Percentiles rank a stretch among this genome's conserved stretches.
These are phyloP conservation scores for Corythornis madagascariensis DNA, from an alignment of 2,113 vertebrate species.

Conservation along the genomic window DNA sequence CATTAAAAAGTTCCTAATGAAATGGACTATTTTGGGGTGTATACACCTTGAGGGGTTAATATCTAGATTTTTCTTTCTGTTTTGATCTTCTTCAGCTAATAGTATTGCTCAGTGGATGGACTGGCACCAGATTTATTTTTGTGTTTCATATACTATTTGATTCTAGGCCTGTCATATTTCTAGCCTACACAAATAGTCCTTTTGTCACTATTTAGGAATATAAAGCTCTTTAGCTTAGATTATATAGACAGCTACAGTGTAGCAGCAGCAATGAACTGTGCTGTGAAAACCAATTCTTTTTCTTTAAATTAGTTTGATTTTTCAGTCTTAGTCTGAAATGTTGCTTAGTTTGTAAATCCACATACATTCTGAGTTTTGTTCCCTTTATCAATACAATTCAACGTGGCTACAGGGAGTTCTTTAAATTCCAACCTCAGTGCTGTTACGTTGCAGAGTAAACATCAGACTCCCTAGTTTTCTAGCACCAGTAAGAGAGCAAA, in stretches of 20 bases:
- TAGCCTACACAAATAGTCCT: constrained; percentile 42
- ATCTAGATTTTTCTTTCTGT: constrained; percentile 43
- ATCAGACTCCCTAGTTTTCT: constrained; percentile 57
- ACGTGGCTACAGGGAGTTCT: constrained; percentile 42
- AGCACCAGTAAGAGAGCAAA: constrained; percentile 69
- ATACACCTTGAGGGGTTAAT: constrained; percentile 62
- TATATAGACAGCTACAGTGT: constrained; percentile 77
- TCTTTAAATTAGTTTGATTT: constrained; percentile 41
- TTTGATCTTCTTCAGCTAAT: constrained; percentile 56
- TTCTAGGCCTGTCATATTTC: constrained; percentile 21
- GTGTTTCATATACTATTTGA: constrained; percentile 36
- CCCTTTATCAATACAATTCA: constrained; percentile 67
- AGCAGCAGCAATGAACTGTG: constrained; percentile 77
- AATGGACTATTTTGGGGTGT: constrained; percentile 65
- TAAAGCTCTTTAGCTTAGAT: constrained; percentile 65
- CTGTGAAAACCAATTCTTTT: constrained; percentile 48
- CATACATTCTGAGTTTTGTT: constrained; percentile 68
- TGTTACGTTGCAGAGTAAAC: constrained; percentile 55
- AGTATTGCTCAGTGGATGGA: constrained; percentile 58
- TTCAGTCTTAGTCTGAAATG: constrained; percentile 32
- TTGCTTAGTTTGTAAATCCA: constrained; percentile 57
- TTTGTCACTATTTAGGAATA: constrained; percentile 51
- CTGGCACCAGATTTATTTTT: constrained; percentile 27
- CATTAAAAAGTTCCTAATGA: constrained; percentile 76
- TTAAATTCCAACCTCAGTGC: constrained; percentile 57